Base-by-base conservation (phyloP, 2,888 invertebrate genomes). In the Dorcus hopei region DNA sequence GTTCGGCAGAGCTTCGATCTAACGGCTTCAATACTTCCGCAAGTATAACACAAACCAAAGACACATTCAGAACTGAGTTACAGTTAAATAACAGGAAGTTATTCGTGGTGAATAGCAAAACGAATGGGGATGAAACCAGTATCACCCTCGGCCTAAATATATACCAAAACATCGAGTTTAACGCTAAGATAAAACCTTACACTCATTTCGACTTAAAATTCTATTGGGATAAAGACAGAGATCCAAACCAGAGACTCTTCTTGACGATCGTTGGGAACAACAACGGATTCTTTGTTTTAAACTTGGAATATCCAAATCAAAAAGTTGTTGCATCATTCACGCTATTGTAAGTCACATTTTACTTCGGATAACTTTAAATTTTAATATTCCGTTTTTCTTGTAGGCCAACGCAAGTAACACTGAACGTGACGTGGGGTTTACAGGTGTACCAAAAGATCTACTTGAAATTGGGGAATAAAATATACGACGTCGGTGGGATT, bases 401-500 rank as follows among this genome's bases (percentile, higher is more conserved):
- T 58, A 69, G 69, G 43, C 68, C 68, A 26, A 58, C 62, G 2
- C 67, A 68, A 59, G 65, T 69, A 7, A 64, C 64, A 1, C 56
- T 67, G 56, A 66, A 69, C 49, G 64, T 69, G 19, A 68, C 69
- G 3, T 69, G 68, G 69, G 69, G 69, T 1, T 54, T 65, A 14
- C 57, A 65, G 45, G 51, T 64, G 7, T 61, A 65, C 2, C 61
- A 67, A 58, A 47, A 57, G 4, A 66, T 69, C 48, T 69, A 65
- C 42, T 54, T 69, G 14, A 66, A 67, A 52, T 53, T 65, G 19
- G 68, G 68, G 3, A 69, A 65, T 47, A 67, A 68, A 54, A 49
- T 66, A 3, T 68, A 67, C 43, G 65, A 67, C 49, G 59, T 61
- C 40, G 67, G 68, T 9, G 68, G 65, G n/a, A 56, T 66, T 38